phyloP scores from a whole-genome alignment of 2,888 invertebrate species.

The Coenonympha arcania region DNA sequence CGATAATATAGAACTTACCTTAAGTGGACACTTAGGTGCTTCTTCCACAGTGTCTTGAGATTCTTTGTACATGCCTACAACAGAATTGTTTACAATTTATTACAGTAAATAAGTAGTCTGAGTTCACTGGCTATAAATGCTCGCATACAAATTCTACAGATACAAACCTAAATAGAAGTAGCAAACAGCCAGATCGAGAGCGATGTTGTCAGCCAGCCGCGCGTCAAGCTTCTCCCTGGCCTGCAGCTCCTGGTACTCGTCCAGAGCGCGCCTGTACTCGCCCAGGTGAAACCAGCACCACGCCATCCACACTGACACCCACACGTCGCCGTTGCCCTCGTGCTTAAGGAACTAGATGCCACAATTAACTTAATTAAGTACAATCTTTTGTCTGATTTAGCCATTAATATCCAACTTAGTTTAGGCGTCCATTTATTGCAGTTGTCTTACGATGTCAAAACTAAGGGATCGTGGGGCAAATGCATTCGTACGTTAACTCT shows the following conservation, averaged over 20 bases:
- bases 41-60: slow-evolving; percentile 78
- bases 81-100: neutral
- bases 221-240: slow-evolving; percentile 56
- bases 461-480: too few relatives aligned
- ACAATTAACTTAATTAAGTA: too few relatives aligned
- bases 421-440: too few relatives aligned
- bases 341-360: slow-evolving; percentile 53
- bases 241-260: slow-evolving; percentile 76
- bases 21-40: slow-evolving; percentile 78
- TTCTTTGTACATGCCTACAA: slow-evolving; percentile 76
- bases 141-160: too few relatives aligned
- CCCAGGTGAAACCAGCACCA: slow-evolving; percentile 97
- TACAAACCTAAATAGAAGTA: slow-evolving; percentile 89
- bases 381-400: too few relatives aligned
- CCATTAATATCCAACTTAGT: too few relatives aligned
- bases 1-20: too few relatives aligned
- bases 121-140: too few relatives aligned
- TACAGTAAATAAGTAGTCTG: neutral
- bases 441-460: too few relatives aligned
- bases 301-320: slow-evolving; percentile 88
- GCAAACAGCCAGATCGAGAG: slow-evolving; percentile 91
- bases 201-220: slow-evolving; percentile 75
- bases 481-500: too few relatives aligned
- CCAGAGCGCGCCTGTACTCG: slow-evolving; percentile 88
- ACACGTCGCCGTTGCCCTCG: slow-evolving; percentile 54